Percentiles rank a stretch among this genome's conserved stretches.
phyloP scores from a whole-genome alignment of 1,140 invertebrate species.

The Zaprionus taronus region DNA sequence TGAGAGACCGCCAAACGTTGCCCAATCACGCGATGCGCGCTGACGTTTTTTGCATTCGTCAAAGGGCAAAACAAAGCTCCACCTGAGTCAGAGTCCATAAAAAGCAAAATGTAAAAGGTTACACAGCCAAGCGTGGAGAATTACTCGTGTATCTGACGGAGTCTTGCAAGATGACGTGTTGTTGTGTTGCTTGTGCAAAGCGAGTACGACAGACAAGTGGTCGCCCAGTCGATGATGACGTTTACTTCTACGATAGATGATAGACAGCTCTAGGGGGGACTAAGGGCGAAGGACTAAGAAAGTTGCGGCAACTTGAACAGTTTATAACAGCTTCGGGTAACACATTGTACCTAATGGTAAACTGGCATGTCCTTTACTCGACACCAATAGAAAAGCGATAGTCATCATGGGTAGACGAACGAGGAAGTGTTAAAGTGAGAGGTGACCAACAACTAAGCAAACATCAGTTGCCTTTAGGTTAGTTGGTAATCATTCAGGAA shows the following conservation, averaged over 20 bases:
- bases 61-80: constrained; percentile 43
- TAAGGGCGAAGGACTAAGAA: not conserved
- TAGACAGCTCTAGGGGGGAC: not conserved
- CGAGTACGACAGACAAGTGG: constrained; percentile 54
- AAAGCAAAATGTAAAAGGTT: constrained; percentile 65
- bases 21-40: constrained; percentile 65
- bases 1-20: constrained; percentile 37
- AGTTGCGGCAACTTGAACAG: not conserved
- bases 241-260: constrained; percentile 27
- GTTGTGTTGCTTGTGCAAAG: not conserved
- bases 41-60: constrained; percentile 53
- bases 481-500: constrained; percentile 20
- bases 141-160: not conserved
- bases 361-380: constrained; percentile 13
- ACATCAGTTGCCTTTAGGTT: constrained; percentile 2
- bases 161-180: constrained; percentile 50
- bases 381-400: not conserved
- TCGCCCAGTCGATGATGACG: constrained; percentile 48
- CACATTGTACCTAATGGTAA: not conserved
- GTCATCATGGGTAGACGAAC: not conserved
- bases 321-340: constrained; percentile 5
- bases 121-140: constrained; percentile 33
- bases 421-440: constrained; percentile 21
- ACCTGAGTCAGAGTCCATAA: constrained; percentile 60
- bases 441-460: not conserved